Evolutionary conservation across 2,113 vertebrate species (phyloP).

Genomic region (Onychostruthus taczanowskii): DNA sequence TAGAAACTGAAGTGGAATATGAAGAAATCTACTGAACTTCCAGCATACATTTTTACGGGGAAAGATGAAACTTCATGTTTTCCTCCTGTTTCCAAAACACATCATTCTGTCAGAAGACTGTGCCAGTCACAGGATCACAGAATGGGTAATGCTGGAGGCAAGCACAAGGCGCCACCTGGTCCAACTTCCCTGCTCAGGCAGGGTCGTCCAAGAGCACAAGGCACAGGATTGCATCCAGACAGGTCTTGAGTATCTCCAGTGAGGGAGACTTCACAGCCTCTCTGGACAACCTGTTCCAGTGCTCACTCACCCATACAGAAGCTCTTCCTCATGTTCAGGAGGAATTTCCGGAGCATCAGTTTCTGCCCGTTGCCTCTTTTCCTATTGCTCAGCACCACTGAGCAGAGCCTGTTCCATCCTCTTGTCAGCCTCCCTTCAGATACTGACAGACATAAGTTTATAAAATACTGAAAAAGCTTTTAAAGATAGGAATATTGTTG

Average conservation of each 20-base stretch:
- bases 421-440: not conserved
- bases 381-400: not conserved
- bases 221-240: rapidly evolving
- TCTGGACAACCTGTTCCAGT: rapidly evolving
- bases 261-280: not conserved
- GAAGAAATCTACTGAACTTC: not conserved
- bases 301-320: rapidly evolving
- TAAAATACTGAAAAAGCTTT: not conserved
- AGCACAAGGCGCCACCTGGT: not conserved
- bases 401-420: not conserved
- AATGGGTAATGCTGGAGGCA: not conserved
- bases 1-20: not conserved
- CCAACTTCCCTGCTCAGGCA: not conserved
- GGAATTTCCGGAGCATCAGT: not conserved
- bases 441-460: not conserved
- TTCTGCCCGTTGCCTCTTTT: not conserved
- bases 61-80: not conserved
- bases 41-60: not conserved
- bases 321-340: not conserved
- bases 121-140: not conserved
- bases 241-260: not conserved
- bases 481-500: not conserved
- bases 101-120: not conserved
- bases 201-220: not conserved
- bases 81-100: not conserved